Conservation (phyloP, 2,113 vertebrate genomes). For the Malaclemys terrapin region DNA sequence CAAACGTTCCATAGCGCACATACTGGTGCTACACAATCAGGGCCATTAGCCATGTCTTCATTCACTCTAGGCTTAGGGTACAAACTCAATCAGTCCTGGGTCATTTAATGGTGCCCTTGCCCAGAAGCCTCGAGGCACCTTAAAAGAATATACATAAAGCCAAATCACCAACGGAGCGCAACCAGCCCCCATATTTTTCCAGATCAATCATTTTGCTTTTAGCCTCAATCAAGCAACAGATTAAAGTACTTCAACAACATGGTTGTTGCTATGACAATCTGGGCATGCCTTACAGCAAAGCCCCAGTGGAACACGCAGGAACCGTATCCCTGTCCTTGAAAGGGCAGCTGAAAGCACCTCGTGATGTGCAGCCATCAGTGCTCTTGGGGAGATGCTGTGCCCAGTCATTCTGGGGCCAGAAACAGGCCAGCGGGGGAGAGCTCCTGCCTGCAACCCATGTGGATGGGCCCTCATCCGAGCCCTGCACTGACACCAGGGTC, state of each 20-base stretch:
- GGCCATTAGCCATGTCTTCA: neutral
- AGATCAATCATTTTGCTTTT: neutral
- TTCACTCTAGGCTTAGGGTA: neutral
- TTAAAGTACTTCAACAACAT: fast-evolving
- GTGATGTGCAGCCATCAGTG: neutral
- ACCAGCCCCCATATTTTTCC: neutral
- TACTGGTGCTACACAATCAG: fast-evolving
- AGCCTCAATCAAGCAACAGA: fast-evolving
- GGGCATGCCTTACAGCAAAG: neutral
- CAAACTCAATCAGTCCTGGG: fast-evolving
- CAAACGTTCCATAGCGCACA: too few species aligned
- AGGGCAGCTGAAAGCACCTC: neutral
- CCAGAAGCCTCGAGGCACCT: neutral
- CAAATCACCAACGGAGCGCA: neutral
- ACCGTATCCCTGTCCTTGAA: too few species aligned
- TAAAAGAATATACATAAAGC: neutral
- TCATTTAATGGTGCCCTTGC: neutral
- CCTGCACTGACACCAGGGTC: too few species aligned
- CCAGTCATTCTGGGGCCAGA: too few species aligned
- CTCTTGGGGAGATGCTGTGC: too few species aligned
- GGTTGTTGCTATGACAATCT: neutral
- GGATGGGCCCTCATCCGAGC: too few species aligned
- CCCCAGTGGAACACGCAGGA: fast-evolving
- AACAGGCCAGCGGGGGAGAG: too few species aligned
- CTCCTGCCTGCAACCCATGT: too few species aligned